Evolutionary conservation across 2,888 invertebrate species (phyloP), one percentile per base, ranked within the genome.

Genomic region (Syritta pipiens): DNA sequence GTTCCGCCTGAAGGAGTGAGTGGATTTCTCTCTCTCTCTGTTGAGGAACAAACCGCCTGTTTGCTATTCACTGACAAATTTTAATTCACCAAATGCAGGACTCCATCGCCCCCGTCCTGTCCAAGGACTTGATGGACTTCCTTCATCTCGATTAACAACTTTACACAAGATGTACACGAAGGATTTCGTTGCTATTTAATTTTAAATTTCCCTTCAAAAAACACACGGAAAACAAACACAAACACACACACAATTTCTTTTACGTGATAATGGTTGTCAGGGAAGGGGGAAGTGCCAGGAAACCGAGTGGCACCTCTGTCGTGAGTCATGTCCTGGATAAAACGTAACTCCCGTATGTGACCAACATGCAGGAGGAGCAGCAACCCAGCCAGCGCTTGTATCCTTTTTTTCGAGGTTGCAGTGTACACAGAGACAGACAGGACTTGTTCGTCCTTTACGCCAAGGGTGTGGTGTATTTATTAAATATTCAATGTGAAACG

Each of bases 401-500:
- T 57, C 40, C 60, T 35, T 28, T 6, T 10, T 40, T 9, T 28
- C 19, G 5, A 20, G n/a, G n/a, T n/a, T 32, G 42, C 6, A 20
- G 48, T 32, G 49, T 37, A 2, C 17, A 35, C 37, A 17, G n/a
- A n/a, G n/a, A n/a, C n/a, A n/a, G n/a, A n/a, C n/a, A n/a, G n/a
- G n/a, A 32, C 2, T 32, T 2, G 10, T 30, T 30, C 24, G 24
- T 19, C 46, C 37, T n/a, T 20, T 1, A 3, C 9, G 7, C 4
- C 30, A 4, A 28, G 20, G 53, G 22, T 72, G 44, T 22, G 35
- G 37, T 46, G 59, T 60, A 22, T 65, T 55, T 60, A 67, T 77
- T 44, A 68, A 79, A 60, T 74, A 79, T 79, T 74, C 67, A 79
- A 72, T 48, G 65, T 55, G 40, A 53, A 67, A 74, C 67, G 55